Base-by-base conservation (phyloP, 2,113 vertebrate genomes). In the Dicerorhinus sumatrensis region DNA sequence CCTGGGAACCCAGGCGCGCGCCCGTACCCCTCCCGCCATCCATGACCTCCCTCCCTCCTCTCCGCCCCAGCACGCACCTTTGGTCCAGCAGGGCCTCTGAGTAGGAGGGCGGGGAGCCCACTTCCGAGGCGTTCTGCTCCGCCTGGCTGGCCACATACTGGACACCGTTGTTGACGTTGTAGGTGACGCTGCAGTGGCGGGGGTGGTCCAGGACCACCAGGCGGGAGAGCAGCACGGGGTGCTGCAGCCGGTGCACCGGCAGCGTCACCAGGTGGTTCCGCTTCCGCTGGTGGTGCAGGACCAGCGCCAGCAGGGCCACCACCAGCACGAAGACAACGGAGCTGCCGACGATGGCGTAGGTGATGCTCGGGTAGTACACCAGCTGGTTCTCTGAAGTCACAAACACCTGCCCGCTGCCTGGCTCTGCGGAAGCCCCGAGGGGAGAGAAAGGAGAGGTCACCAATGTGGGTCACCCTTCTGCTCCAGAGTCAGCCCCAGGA, bases 231-330 rank as follows among this genome's bases (percentile, higher is more conserved):
- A 99, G 99, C 94, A 99, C 99, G 0, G 99, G 99, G 96, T 99
- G 99, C 98, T 99, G 99, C 94, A 99, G 98, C 16, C 99, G 99
- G 33, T 99, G 99, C 83, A 99, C 99, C 0, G 99, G 99, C 83
- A 99, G 98, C 0, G 99, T 99, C 98, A 99, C 98, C 73, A 99
- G 99, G 17, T 99, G 99, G 83, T 99, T 99, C 70, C 99, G 99
- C 92, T 99, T 99, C 84, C 99, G 99, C 96, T 99, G 99, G 97
- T 99, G 99, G 96, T 99, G 99, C 91, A 99, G 98, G 86, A 99
- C 99, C 25, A 99, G 89, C 0, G 99, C 99, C 10, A 99, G 98
- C 20, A 99, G 98, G 1, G 99, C 99, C 97, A 99, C 99, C 97
- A 99, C 99, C 39, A 99, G 98, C 2, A 99, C 99, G 0, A 99